Evolutionary conservation across 2,797 vertebrate species (phyloP).

Genomic region (Thamnophis elegans): DNA sequence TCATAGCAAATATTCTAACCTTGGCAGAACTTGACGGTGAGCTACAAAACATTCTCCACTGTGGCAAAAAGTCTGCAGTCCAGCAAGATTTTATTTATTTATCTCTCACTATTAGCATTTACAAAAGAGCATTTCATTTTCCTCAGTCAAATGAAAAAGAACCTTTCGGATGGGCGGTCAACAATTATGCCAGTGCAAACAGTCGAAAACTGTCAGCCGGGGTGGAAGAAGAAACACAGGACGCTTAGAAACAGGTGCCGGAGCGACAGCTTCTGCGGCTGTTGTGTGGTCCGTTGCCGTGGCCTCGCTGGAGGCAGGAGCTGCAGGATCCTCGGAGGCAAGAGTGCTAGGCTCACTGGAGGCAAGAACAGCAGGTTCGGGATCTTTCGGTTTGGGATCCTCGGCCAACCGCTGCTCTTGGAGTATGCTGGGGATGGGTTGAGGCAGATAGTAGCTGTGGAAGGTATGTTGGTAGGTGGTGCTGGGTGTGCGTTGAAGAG

Average conservation of each 20-base stretch:
- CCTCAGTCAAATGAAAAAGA: background rate
- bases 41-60: background rate
- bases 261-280: background rate
- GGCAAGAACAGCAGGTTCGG: background rate
- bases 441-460: constrained; percentile 46
- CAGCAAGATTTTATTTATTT: constrained; percentile 13
- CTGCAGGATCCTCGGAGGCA: background rate
- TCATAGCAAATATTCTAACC: background rate
- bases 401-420: background rate
- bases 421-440: background rate
- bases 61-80: background rate
- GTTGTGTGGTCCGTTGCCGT: background rate
- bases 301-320: background rate
- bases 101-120: background rate
- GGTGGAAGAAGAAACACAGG: constrained; percentile 4
- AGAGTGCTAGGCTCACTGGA: background rate
- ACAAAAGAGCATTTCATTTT: background rate
- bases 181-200: constrained; percentile 59
- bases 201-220: constrained; percentile 61
- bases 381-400: background rate
- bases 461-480: constrained; percentile 62
- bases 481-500: constrained; percentile 6
- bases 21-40: background rate
- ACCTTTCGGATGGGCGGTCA: background rate
- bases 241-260: background rate